These are phyloP conservation scores for Ranitomeya variabilis DNA, from an alignment of 2,113 vertebrate genomes.

Conservation along the genomic window DNA sequence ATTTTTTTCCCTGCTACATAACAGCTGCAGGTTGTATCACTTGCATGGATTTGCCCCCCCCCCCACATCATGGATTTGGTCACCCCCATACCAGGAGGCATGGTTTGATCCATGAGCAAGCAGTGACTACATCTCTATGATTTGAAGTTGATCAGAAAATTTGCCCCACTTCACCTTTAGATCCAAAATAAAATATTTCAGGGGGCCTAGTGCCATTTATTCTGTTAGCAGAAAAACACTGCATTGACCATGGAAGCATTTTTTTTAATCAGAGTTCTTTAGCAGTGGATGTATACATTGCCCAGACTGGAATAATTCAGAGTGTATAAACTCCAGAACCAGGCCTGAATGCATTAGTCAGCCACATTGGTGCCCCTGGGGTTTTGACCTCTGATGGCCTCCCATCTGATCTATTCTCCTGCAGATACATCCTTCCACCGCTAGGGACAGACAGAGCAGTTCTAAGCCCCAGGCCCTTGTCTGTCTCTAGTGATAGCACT, in stretches of 20 bases:
- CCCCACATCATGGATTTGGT: no score
- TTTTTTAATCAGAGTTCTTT: not conserved
- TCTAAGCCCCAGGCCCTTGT: constrained; percentile 3
- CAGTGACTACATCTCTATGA: not conserved
- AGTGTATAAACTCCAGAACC: not conserved
- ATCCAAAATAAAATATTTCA: not conserved
- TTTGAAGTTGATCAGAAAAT: not conserved
- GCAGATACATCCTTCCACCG: constrained; percentile 6
- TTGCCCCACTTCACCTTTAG: not conserved
- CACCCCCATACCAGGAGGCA: no score
- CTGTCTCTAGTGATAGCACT: not conserved
- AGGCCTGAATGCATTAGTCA: not conserved
- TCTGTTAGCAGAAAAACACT: not conserved
- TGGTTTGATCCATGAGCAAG: not conserved
- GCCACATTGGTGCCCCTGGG: constrained; percentile 13
- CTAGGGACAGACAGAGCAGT: not conserved
- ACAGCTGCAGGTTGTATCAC: not conserved
- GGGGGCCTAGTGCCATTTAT: not conserved
- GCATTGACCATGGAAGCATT: not conserved
- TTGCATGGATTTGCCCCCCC: not conserved
- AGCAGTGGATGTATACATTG: not conserved
- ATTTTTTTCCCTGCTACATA: no score
- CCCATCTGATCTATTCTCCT: constrained; percentile 8
- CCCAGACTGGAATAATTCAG: not conserved
- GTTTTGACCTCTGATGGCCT: constrained; percentile 26